Evolutionary conservation across 2,113 vertebrate species (phyloP).

Genomic region (Amphiprion percula): DNA sequence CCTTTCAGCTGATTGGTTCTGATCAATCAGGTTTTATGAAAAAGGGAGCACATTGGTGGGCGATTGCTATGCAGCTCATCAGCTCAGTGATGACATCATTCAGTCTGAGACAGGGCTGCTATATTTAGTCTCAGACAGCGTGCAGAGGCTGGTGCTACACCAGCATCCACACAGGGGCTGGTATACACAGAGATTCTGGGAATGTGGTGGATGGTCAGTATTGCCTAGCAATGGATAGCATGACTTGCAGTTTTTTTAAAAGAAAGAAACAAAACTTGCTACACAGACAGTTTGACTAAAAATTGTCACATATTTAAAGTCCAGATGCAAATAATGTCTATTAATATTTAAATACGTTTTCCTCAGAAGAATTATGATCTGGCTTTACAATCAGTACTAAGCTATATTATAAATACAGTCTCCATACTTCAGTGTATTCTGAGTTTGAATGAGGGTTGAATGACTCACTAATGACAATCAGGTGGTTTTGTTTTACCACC

Average conservation of each 20-base stretch:
- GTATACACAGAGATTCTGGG: constrained; percentile 23
- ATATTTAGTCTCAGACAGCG: constrained; percentile 76
- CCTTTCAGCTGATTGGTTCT: constrained; percentile 59
- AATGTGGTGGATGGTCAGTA: constrained; percentile 21
- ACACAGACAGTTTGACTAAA: not conserved
- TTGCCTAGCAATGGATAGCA: constrained; percentile 25
- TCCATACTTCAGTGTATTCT: too few relatives aligned
- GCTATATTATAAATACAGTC: too few relatives aligned
- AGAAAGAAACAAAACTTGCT: not conserved
- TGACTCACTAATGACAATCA: too few relatives aligned
- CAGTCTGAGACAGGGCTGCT: constrained; percentile 74
- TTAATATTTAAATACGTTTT: not conserved
- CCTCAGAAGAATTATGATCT: not conserved
- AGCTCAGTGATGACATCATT: constrained; percentile 77
- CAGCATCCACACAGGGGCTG: constrained; percentile 47
- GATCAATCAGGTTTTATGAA: constrained; percentile 45
- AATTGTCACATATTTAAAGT: not conserved
- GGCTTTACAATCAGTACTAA: not conserved
- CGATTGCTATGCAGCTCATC: constrained; percentile 68
- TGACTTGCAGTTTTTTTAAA: constrained; percentile 53
- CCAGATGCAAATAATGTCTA: not conserved
- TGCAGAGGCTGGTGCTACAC: constrained; percentile 47
- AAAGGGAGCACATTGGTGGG: constrained; percentile 60
- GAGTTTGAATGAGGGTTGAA: too few relatives aligned
- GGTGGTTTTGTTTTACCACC: too few relatives aligned